Evolutionary conservation across 1,140 invertebrate genomes (phyloP), one percentile per base, ranked within the genome.

Genomic region (Gryon sp.): DNA sequence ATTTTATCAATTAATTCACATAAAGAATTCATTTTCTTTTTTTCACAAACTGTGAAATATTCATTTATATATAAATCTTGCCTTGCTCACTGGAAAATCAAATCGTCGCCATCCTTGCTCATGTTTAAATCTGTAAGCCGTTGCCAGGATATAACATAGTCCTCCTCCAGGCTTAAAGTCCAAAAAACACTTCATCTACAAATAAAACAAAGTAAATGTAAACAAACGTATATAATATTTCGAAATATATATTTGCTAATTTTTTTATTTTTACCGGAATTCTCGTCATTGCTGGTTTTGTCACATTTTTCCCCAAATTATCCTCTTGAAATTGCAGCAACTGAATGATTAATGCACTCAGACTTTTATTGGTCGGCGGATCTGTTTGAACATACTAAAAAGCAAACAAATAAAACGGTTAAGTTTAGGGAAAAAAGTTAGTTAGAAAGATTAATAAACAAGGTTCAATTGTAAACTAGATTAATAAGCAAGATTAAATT

Each of bases 251-350:
- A 24, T 24, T 3, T 4, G 22, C 3, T 24, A 7, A 24, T 19
- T 59, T 43, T 26, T 34, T 68, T 77, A 26, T 62, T 92, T 93
- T 91, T 91, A 96, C 95, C 80, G 95, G 95, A 89, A 97, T 92
- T 87, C 94, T 92, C 43, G 92, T 91, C 85, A 94, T 92, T 74
- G 95, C 92, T 76, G 97, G 95, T 88, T 98, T 98, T 36, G 92
- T 92, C 11, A 95, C 94, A 92, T 95, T 97, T 90, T 97, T 97
- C 1, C 97, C 97, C 83, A 98, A 92, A 87, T 95, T 95, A 76
- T 98, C 97, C 88, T 99, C 97, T 90, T 99, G 97, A 89, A 99
- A 99, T 86, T 98, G 97, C 38, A 99, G 91, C 38, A 99, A 90
- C 84, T 98, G 95, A 46, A 97, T 92, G 0, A 97, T 91, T 11